Percentiles rank a stretch among this genome's conserved stretches.
Conservation (phyloP, 2,113 vertebrate species). For the Ascaphus truei region DNA sequence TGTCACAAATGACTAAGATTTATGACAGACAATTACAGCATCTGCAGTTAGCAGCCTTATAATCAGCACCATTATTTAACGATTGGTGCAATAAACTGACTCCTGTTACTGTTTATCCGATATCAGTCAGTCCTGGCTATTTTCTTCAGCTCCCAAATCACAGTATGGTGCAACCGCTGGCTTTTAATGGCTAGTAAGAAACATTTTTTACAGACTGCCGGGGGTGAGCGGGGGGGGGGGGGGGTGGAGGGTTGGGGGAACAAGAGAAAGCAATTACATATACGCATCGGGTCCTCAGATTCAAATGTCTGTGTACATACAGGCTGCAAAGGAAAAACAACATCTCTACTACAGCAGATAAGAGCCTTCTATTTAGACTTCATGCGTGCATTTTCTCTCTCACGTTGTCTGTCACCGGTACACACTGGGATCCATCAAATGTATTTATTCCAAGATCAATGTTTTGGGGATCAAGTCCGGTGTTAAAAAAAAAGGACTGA, state of each 20-base stretch:
- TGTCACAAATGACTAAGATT: constrained; percentile 92
- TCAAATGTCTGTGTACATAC: constrained; percentile 57
- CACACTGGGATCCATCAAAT: too few relatives aligned
- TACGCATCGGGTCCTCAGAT: constrained; percentile 71
- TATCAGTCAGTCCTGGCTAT: constrained; percentile 80
- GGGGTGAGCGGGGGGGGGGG: too few relatives aligned
- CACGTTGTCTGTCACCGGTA: too few relatives aligned
- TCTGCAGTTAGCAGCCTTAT: constrained; percentile 88
- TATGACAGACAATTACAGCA: constrained; percentile 93
- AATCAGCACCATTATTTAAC: constrained; percentile 96
- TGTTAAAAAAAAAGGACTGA: too few relatives aligned
- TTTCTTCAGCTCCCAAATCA: constrained; percentile 79
- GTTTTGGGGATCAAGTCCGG: too few relatives aligned
- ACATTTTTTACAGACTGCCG: constrained; percentile 66
- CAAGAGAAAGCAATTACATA: constrained; percentile 75
- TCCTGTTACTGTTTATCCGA: constrained; percentile 90
- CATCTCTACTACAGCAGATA: constrained; percentile 57
- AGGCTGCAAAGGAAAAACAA: constrained; percentile 26
- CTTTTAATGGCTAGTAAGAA: constrained; percentile 79
- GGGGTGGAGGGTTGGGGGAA: too few relatives aligned
- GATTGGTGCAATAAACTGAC: constrained; percentile 90
- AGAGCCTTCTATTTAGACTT: constrained; percentile 57
- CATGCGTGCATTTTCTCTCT: constrained; percentile 22
- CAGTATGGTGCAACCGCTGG: constrained; percentile 78
- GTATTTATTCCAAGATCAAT: too few relatives aligned